These are phyloP conservation scores for Hapalemur alaotrensis DNA, from an alignment of 2,797 vertebrate genomes.

Conservation along the genomic window DNA sequence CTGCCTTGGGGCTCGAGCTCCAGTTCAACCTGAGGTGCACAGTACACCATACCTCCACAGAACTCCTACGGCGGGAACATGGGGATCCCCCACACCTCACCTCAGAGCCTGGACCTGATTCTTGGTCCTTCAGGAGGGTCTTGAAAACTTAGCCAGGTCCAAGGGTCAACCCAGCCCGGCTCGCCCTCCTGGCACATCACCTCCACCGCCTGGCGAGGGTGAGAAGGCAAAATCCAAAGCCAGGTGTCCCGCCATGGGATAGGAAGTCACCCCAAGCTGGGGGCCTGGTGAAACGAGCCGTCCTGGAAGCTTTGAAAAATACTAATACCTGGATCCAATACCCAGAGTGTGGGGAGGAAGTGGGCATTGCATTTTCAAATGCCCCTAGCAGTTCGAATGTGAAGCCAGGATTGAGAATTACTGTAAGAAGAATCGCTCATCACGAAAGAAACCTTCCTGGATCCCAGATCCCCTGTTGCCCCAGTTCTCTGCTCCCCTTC, in stretches of 20 bases:
- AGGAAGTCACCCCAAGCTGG: conserved; percentile 59
- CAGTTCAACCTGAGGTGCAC: conserved; percentile 58
- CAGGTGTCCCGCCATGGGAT: conserved; percentile 69
- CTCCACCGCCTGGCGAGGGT: conserved; percentile 61
- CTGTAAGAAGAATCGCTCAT: not conserved
- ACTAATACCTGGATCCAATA: not conserved
- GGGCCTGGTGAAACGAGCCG: conserved; percentile 52
- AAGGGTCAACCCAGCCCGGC: conserved; percentile 65
- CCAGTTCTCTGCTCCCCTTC: not conserved
- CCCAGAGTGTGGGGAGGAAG: not conserved
- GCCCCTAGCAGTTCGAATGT: not conserved
- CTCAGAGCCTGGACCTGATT: conserved; percentile 25
- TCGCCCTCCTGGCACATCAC: conserved; percentile 61
- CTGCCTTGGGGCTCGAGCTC: conserved; percentile 45
- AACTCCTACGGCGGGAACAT: conserved; percentile 43
- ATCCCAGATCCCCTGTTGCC: too few species aligned
- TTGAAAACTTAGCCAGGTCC: conserved; percentile 69
- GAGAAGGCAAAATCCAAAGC: conserved; percentile 70
- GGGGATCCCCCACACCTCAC: conserved; percentile 65
- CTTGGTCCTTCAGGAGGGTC: conserved; percentile 57
- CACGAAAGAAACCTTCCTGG: not conserved
- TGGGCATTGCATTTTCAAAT: not conserved
- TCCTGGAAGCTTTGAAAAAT: not conserved
- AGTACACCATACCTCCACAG: conserved; percentile 60
- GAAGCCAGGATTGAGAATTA: not conserved